Conservation (phyloP, 2,797 vertebrate species). For the Cottoperca gobio region DNA sequence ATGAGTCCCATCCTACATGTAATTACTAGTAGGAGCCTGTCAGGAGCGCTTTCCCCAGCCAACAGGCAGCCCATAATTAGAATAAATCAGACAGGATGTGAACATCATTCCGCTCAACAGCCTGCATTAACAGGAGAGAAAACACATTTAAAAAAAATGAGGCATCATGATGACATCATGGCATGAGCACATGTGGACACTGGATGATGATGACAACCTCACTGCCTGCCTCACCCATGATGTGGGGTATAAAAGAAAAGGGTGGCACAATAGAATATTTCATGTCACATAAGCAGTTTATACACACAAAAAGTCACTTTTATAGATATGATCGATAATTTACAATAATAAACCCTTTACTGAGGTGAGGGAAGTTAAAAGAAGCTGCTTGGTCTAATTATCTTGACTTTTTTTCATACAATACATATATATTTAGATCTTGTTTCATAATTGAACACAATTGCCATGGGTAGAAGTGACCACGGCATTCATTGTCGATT, state of each 20-base stretch:
- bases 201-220: slow-evolving; percentile 42
- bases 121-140: slow-evolving; percentile 32
- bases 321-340: background rate
- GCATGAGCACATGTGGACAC: slow-evolving; percentile 52
- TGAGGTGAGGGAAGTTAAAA: background rate
- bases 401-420: background rate
- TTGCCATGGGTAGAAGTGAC: background rate
- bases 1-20: slow-evolving; percentile 40
- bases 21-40: slow-evolving; percentile 62
- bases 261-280: slow-evolving; percentile 40
- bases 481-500: background rate
- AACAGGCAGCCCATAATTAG: slow-evolving; percentile 62
- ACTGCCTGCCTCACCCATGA: slow-evolving; percentile 58
- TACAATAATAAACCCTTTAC: too few species aligned
- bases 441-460: background rate
- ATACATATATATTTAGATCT: background rate
- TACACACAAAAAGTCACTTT: slow-evolving; percentile 41
- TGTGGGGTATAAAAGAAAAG: background rate
- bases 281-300: slow-evolving; percentile 14
- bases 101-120: slow-evolving; percentile 49
- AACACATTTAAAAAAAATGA: slow-evolving; percentile 28
- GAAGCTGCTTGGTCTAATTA: background rate
- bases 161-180: slow-evolving; percentile 70
- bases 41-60: slow-evolving; percentile 34
- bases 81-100: slow-evolving; percentile 66